Conservation (phyloP, 2,797 vertebrate species). For the Sebastes goodei region DNA sequence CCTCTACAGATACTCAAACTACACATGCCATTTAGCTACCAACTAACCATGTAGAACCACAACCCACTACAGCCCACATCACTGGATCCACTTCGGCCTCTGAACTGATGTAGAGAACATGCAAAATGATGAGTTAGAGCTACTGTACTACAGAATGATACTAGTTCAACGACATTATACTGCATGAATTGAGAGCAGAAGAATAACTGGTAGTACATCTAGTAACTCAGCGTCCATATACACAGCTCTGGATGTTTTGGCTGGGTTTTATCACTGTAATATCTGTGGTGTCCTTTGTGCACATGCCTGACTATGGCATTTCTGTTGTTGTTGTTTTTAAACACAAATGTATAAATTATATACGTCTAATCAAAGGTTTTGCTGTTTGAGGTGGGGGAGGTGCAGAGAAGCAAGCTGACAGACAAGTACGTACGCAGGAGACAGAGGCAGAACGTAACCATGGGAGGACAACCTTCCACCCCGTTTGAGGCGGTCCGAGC, state of each 20-base stretch:
- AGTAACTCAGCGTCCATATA: not conserved
- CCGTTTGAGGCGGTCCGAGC: conserved; percentile 96
- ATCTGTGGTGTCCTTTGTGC: not conserved
- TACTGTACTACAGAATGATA: conserved; percentile 34
- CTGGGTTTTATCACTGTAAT: not conserved
- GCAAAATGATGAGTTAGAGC: conserved; percentile 48
- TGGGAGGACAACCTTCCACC: conserved; percentile 91
- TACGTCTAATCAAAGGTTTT: not conserved
- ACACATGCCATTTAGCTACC: conserved; percentile 23
- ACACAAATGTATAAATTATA: not conserved
- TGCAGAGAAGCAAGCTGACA: conserved; percentile 74
- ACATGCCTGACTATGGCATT: not conserved
- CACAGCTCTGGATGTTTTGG: not conserved
- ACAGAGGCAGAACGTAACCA: conserved; percentile 80
- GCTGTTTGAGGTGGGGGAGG: conserved; percentile 63
- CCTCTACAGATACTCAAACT: conserved; percentile 6
- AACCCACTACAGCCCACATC: conserved; percentile 10
- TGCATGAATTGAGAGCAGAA: not conserved
- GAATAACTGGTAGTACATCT: not conserved
- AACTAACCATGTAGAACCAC: conserved; percentile 4
- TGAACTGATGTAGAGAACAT: conserved; percentile 29
- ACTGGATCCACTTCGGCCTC: not conserved
- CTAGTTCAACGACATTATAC: not conserved
- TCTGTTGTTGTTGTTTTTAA: not conserved
- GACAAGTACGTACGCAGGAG: conserved; percentile 80